Conservation (phyloP, 2,113 vertebrate species). For the Natator depressus region DNA sequence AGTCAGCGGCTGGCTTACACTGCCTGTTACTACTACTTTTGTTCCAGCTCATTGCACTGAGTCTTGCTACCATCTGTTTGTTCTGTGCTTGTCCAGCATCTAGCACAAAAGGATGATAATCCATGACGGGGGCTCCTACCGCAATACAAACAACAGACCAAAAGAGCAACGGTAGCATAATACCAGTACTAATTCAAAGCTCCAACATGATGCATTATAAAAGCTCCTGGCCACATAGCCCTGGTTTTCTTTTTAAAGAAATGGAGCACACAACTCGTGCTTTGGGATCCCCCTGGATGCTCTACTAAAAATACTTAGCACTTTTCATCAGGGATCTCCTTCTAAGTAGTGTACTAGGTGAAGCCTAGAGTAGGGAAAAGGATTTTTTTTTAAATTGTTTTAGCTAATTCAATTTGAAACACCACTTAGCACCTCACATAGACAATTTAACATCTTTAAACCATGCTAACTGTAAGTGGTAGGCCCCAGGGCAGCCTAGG, state of each 20-base stretch:
- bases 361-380: background rate
- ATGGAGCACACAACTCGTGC: background rate
- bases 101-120: background rate
- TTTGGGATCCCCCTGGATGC: background rate
- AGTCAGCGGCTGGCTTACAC: background rate
- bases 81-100: constrained; percentile 1
- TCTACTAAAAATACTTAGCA: background rate
- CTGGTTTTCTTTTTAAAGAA: no score
- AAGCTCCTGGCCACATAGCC: background rate
- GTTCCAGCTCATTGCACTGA: background rate
- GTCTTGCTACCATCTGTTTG: background rate
- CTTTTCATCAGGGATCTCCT: background rate
- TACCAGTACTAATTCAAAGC: background rate
- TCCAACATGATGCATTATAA: background rate
- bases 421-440: background rate
- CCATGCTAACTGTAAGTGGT: no score
- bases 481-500: no score
- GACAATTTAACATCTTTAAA: background rate
- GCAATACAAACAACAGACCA: background rate
- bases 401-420: background rate
- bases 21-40: constrained; percentile 3
- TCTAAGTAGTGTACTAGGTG: background rate
- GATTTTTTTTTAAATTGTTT: background rate
- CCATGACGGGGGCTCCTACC: background rate
- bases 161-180: background rate